Evolutionary conservation across 2,888 invertebrate species (phyloP).

Genomic region (Diarsia mendica): DNA sequence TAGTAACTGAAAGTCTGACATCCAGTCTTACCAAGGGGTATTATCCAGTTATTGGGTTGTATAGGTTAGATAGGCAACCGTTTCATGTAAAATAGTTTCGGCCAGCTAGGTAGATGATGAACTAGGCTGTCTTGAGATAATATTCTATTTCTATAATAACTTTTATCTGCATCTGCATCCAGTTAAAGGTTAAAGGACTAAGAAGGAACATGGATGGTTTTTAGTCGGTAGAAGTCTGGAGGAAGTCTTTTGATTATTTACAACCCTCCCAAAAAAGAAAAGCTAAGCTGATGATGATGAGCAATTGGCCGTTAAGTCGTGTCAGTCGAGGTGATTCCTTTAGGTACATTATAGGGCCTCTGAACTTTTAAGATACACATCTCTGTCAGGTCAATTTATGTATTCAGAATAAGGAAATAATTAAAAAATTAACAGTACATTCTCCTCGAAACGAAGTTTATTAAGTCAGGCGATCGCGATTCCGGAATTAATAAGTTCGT

Average conservation of each 20-base stretch:
- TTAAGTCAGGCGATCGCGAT: constrained; percentile 37
- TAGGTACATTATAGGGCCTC: background rate
- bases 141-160: no score
- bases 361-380: background rate
- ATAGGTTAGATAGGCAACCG: background rate
- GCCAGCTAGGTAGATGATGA: no score
- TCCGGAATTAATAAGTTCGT: constrained; percentile 51
- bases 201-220: no score
- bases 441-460: constrained; percentile 24
- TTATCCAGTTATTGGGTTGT: background rate
- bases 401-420: constrained; percentile 14
- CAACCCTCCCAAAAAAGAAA: no score
- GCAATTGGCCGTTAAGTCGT: background rate
- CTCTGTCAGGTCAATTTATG: background rate
- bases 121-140: no score
- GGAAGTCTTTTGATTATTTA: no score
- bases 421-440: constrained; percentile 32
- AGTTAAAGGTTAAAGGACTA: no score
- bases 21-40: no score
- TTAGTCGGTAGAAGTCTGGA: no score
- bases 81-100: background rate
- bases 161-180: background rate
- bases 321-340: no score
- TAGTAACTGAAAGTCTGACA: no score
- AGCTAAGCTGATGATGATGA: background rate